phyloP scores from a whole-genome alignment of 2,113 vertebrate genomes.

The Mobula birostris region DNA sequence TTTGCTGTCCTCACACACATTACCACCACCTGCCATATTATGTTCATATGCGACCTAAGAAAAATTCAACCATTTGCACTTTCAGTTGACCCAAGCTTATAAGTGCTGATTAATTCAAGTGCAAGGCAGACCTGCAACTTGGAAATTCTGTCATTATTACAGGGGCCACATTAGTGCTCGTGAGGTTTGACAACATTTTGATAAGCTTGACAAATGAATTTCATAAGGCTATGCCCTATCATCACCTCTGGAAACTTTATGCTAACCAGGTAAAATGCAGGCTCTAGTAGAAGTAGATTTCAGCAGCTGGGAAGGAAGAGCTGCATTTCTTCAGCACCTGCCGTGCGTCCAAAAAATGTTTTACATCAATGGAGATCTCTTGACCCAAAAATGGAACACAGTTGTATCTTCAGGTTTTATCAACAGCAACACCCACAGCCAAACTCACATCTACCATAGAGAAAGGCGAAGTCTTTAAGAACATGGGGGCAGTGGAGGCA shows the following conservation, averaged over 20 bases:
- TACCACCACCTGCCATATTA: neutral
- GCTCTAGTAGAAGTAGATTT: neutral
- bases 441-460: too few species aligned
- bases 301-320: neutral
- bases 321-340: too few species aligned
- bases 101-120: neutral
- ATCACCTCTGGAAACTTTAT: neutral
- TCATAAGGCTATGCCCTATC: neutral
- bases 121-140: neutral
- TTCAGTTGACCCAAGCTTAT: neutral
- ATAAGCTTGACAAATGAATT: slow-evolving; percentile 25
- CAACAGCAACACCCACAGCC: too few species aligned
- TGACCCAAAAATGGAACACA: too few species aligned
- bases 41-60: neutral
- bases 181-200: neutral
- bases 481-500: too few species aligned
- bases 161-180: neutral
- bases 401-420: too few species aligned
- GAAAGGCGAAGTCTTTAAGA: too few species aligned
- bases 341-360: too few species aligned
- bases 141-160: neutral
- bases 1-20: neutral
- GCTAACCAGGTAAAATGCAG: neutral
- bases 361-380: too few species aligned
- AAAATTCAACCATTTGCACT: neutral